These are phyloP conservation scores for Leucophora obtusa DNA, from an alignment of 2,888 invertebrate genomes.

Conservation along the genomic window DNA sequence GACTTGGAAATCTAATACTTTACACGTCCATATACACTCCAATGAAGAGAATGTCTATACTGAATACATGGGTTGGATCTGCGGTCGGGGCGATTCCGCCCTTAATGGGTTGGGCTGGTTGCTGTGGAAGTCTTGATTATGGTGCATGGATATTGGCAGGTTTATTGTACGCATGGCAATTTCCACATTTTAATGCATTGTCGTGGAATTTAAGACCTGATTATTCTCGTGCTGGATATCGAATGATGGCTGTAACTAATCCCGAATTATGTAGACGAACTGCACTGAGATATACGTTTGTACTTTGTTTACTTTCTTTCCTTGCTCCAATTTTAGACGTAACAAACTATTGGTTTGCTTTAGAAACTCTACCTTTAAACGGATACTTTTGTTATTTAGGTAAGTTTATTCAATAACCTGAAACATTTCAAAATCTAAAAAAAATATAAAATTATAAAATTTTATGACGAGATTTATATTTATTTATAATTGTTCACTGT, in stretches of 20 bases:
- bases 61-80: constrained; percentile 98
- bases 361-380: constrained; percentile 94
- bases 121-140: constrained; percentile 87
- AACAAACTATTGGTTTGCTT: constrained; percentile 94
- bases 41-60: constrained; percentile 94
- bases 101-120: constrained; percentile 98
- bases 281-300: constrained; percentile 90
- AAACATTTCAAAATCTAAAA: too few relatives aligned
- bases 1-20: constrained; percentile 91
- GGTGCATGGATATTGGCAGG: constrained; percentile 94
- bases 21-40: constrained; percentile 98
- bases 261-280: constrained; percentile 93
- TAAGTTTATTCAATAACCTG: constrained; percentile 75
- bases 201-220: constrained; percentile 99
- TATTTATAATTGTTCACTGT: too few relatives aligned
- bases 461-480: too few relatives aligned
- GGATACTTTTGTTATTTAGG: constrained; percentile 94
- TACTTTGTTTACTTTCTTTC: constrained; percentile 86
- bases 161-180: constrained; percentile 98
- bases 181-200: constrained; percentile 99
- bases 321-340: constrained; percentile 90
- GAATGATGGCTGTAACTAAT: constrained; percentile 99
- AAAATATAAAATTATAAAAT: too few relatives aligned
- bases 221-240: constrained; percentile 97
- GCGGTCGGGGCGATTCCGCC: constrained; percentile 98